Percentiles rank a stretch among this genome's conserved stretches.
phyloP scores from a whole-genome alignment of 2,797 vertebrate genomes.

The Chlorospingus semifuscus region DNA sequence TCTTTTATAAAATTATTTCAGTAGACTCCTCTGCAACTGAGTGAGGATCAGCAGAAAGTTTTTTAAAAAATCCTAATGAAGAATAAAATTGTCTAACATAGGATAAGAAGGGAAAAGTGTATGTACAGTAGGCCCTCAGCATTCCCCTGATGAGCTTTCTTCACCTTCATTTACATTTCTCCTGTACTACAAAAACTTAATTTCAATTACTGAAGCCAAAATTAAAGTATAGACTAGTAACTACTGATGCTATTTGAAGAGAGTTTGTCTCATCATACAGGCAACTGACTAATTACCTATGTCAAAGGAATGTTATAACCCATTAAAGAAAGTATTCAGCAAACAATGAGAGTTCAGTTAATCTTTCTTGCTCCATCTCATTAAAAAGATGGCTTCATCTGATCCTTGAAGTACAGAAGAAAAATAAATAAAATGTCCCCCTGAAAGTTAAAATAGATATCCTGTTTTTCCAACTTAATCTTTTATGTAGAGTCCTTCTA shows the following conservation, averaged over 20 bases:
- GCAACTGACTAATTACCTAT: background rate
- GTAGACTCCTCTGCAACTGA: background rate
- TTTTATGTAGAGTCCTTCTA: background rate
- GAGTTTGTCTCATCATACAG: background rate
- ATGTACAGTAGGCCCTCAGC: background rate
- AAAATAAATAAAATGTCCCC: background rate
- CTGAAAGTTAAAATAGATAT: background rate
- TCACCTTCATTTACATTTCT: background rate
- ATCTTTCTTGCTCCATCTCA: background rate
- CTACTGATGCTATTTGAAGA: background rate
- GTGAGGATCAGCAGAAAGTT: background rate
- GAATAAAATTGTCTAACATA: background rate
- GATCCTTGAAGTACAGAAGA: background rate
- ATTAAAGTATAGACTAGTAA: background rate
- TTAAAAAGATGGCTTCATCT: background rate
- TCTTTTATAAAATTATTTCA: background rate
- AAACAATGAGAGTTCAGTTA: background rate
- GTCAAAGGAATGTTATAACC: background rate
- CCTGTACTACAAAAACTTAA: background rate
- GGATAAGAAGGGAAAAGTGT: background rate
- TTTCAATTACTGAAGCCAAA: background rate
- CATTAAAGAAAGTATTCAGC: background rate
- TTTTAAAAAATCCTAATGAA: background rate
- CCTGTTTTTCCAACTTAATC: background rate
- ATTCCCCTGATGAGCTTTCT: background rate